A percentile compares a stretch with the other conserved stretches of the same genome.
Conservation (phyloP, 2,113 vertebrate species). For the Neopipo cinnamomea region DNA sequence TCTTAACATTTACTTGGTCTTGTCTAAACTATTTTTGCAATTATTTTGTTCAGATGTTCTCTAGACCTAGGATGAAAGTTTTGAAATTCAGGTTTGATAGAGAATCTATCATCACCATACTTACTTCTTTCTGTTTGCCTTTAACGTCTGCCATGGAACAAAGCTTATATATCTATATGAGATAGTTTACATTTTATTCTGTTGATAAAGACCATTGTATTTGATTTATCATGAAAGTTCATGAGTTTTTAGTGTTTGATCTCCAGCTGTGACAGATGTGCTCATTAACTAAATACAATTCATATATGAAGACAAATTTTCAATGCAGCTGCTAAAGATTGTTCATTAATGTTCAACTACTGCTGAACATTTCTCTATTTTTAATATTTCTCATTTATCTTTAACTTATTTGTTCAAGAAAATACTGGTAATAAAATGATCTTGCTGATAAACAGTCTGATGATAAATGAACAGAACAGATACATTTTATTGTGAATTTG, state of each 20-base stretch:
- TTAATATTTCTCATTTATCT: background rate
- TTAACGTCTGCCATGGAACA: background rate
- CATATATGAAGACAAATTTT: background rate
- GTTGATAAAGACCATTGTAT: background rate
- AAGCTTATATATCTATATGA: background rate
- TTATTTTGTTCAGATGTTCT: background rate
- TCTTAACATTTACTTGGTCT: background rate
- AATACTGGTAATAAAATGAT: background rate
- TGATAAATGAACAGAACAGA: background rate
- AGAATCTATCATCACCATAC: background rate
- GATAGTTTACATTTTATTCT: background rate
- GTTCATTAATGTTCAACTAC: background rate
- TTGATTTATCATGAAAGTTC: background rate
- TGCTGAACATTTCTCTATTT: background rate
- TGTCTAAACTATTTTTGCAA: background rate
- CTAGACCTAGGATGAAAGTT: background rate
- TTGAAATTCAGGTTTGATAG: background rate
- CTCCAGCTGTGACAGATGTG: background rate
- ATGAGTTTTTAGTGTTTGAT: background rate
- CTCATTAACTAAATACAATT: background rate
- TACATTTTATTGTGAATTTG: background rate
- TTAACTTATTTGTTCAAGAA: background rate
- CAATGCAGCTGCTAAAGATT: background rate
- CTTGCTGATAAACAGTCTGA: background rate
- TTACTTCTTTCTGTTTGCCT: background rate